Conservation (phyloP, 2,888 invertebrate species). For the Pyrgus malvae region DNA sequence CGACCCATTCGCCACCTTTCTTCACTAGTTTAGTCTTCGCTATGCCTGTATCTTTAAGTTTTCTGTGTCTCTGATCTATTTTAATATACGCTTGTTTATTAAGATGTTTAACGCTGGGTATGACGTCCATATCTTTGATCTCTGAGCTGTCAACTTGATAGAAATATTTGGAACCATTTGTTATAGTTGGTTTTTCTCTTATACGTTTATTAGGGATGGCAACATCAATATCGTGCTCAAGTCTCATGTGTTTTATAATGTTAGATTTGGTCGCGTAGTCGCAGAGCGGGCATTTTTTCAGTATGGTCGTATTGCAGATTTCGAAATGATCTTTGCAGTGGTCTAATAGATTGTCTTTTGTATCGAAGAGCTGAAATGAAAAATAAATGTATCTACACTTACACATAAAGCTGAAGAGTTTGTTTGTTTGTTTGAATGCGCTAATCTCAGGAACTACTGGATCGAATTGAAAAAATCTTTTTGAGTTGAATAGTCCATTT, state of each 20-base stretch:
- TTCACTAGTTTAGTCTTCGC: conserved; percentile 56
- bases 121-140: conserved; percentile 50
- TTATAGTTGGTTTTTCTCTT: neutral
- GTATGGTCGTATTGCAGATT: conserved; percentile 49
- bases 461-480: no score
- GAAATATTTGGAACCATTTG: conserved; percentile 46
- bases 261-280: conserved; percentile 46
- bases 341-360: conserved; percentile 49
- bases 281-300: conserved; percentile 66
- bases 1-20: conserved; percentile 58
- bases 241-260: conserved; percentile 46
- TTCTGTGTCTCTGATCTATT: conserved; percentile 51
- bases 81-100: conserved; percentile 53
- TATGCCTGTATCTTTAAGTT: conserved; percentile 42
- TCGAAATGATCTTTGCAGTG: conserved; percentile 65
- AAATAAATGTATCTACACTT: no score
- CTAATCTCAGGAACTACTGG: no score
- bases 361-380: conserved; percentile 63
- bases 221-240: conserved; percentile 46
- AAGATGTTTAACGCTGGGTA: conserved; percentile 59
- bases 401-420: no score
- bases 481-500: no score
- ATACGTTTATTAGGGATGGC: conserved; percentile 33
- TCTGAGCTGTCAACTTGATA: conserved; percentile 43
- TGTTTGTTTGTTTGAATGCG: no score